Percentiles rank a stretch among this genome's conserved stretches.
These are phyloP conservation scores for Gadus macrocephalus DNA, from an alignment of 2,113 vertebrate genomes.

Conservation along the genomic window DNA sequence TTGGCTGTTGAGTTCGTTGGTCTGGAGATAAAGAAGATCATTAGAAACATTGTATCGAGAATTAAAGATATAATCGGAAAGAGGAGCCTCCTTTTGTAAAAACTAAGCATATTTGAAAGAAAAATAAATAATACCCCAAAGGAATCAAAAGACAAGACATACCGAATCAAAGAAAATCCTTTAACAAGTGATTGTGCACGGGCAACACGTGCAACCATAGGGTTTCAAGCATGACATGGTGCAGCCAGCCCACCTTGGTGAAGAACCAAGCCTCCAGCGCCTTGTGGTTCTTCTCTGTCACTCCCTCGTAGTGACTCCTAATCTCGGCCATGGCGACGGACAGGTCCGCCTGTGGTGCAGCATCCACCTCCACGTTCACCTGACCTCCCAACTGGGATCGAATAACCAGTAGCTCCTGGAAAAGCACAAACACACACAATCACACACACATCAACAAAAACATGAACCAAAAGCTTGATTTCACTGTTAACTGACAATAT, in stretches of 20 bases:
- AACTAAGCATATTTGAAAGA: too few species aligned
- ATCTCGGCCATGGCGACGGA: constrained; percentile 42
- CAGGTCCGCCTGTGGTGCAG: constrained; percentile 52
- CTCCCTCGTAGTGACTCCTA: constrained; percentile 75
- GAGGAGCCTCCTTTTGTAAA: too few species aligned
- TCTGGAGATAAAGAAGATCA: constrained; percentile 51
- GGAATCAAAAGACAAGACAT: too few species aligned
- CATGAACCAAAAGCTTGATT: too few species aligned
- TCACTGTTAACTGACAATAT: too few species aligned
- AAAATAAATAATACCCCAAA: too few species aligned
- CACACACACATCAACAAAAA: too few species aligned
- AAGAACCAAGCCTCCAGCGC: constrained; percentile 70
- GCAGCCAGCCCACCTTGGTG: constrained; percentile 33
- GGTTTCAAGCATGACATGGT: too few species aligned
- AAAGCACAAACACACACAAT: too few species aligned
- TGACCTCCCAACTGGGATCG: constrained; percentile 40
- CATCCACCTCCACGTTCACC: constrained; percentile 64
- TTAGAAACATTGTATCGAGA: neutral
- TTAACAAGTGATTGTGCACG: neutral
- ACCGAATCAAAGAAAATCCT: too few species aligned
- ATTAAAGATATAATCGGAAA: neutral
- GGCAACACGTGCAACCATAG: neutral
- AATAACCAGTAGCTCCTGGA: constrained; percentile 37
- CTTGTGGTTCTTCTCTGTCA: constrained; percentile 68
- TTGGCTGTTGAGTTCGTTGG: constrained; percentile 73